Conservation (phyloP, 2,113 vertebrate genomes). For the Mungos mungo region DNA sequence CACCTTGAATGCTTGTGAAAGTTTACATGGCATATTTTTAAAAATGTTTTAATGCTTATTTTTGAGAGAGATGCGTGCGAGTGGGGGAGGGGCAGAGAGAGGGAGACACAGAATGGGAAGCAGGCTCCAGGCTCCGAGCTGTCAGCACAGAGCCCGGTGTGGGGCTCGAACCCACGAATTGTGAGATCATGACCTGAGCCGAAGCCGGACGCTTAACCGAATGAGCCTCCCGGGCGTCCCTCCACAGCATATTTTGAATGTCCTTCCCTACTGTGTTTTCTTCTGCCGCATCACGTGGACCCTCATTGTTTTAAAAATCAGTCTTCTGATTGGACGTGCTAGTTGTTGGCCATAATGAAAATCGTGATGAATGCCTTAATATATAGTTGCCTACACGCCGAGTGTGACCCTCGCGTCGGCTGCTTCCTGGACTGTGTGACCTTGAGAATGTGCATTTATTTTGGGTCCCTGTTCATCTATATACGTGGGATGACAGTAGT, state of each 20-base stretch:
- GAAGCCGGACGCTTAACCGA: too few species aligned
- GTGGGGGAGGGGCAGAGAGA: too few species aligned
- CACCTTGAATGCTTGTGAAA: background rate
- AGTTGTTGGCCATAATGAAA: background rate
- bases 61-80: too few species aligned
- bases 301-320: background rate
- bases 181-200: too few species aligned
- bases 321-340: background rate
- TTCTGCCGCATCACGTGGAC: rapidly evolving
- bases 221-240: too few species aligned
- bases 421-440: background rate
- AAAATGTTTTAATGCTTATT: too few species aligned
- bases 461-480: background rate
- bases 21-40: background rate
- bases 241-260: background rate
- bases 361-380: background rate
- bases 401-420: background rate
- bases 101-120: too few species aligned
- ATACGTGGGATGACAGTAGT: background rate
- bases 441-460: background rate
- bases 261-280: background rate
- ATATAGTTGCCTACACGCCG: rapidly evolving
- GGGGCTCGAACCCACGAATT: too few species aligned
- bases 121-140: too few species aligned
- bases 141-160: too few species aligned